A percentile compares a stretch with the other conserved stretches of the same genome.
Conservation (phyloP, 2,888 invertebrate species). For the Gibbula magus region DNA sequence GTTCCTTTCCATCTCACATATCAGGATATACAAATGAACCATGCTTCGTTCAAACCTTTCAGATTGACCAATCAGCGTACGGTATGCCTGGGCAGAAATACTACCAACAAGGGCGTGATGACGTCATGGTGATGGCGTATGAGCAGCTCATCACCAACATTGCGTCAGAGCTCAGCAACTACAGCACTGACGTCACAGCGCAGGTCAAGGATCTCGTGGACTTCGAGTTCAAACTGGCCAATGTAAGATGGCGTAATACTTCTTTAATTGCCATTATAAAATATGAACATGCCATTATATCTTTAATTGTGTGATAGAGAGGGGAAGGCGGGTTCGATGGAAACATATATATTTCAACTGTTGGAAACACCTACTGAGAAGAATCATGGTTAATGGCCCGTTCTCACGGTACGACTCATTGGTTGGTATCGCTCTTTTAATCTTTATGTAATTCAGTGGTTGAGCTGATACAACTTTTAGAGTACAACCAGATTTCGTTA, state of each 20-base stretch:
- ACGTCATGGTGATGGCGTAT: slow-evolving; percentile 86
- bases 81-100: slow-evolving; percentile 89
- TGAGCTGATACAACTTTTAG: too few relatives aligned
- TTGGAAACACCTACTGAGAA: too few relatives aligned
- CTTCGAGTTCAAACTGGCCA: slow-evolving; percentile 91
- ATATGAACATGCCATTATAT: too few relatives aligned
- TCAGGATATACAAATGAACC: background rate
- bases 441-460: too few relatives aligned
- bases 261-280: too few relatives aligned
- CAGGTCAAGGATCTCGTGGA: slow-evolving; percentile 87
- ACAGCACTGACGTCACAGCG: slow-evolving; percentile 82
- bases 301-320: too few relatives aligned
- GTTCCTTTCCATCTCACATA: background rate
- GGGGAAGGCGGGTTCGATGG: too few relatives aligned
- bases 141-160: slow-evolving; percentile 89
- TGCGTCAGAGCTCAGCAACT: slow-evolving; percentile 87
- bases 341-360: too few relatives aligned
- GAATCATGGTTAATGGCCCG: too few relatives aligned
- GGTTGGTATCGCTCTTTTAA: too few relatives aligned
- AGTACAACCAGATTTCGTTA: too few relatives aligned
- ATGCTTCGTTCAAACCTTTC: slow-evolving; percentile 35
- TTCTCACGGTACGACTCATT: too few relatives aligned
- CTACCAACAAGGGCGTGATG: slow-evolving; percentile 77
- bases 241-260: slow-evolving; percentile 80
- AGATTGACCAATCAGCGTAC: slow-evolving; percentile 92